A percentile compares a stretch with the other conserved stretches of the same genome.
phyloP scores from a whole-genome alignment of 2,797 vertebrate genomes.

The Clangula hyemalis region DNA sequence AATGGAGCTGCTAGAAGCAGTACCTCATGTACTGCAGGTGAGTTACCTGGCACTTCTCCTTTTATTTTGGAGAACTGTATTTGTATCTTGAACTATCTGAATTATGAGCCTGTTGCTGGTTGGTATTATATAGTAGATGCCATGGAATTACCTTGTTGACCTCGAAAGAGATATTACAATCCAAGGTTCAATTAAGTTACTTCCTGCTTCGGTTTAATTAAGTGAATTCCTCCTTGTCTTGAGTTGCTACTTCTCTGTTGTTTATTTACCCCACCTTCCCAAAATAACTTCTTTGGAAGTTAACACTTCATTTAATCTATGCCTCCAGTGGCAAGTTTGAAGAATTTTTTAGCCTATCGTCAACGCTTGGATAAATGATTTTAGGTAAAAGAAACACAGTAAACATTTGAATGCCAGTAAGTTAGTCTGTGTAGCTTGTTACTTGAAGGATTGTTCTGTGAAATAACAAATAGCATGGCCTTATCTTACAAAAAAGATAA shows the following conservation, averaged over 20 bases:
- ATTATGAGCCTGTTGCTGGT: background rate
- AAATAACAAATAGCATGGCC: background rate
- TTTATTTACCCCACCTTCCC: background rate
- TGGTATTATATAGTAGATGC: background rate
- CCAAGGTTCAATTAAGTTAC: no score
- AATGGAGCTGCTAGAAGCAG: constrained; percentile 94
- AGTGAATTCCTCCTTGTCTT: background rate
- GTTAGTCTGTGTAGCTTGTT: background rate
- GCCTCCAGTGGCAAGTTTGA: background rate
- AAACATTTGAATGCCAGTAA: no score
- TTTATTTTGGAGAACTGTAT: background rate
- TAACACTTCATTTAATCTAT: background rate
- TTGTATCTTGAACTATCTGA: background rate
- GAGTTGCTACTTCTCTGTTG: background rate
- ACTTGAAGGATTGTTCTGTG: background rate
- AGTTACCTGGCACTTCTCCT: background rate
- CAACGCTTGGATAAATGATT: background rate
- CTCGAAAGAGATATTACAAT: background rate
- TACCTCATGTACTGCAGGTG: constrained; percentile 97
- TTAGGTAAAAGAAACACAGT: background rate
- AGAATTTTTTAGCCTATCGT: background rate
- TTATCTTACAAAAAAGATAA: background rate
- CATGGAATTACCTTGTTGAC: fast-evolving
- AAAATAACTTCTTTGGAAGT: background rate
- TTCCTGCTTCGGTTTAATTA: no score